phyloP scores from a whole-genome alignment of 2,888 invertebrate species.

The Agrilus cyanescens region DNA sequence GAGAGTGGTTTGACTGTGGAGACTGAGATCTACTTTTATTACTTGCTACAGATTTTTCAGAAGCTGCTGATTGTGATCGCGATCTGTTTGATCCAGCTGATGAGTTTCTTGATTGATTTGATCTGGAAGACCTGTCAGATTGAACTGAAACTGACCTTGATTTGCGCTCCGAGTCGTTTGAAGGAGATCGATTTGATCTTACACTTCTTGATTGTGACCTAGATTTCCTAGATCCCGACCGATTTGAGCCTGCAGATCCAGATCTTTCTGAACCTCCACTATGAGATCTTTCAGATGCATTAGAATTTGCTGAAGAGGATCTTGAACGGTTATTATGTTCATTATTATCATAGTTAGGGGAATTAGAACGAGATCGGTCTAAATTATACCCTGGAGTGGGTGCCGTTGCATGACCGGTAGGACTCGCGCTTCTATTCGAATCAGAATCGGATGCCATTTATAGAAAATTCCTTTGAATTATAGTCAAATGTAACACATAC shows the following conservation, averaged over 20 bases:
- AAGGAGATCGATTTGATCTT: conserved; percentile 8
- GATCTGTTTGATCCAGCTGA: too few relatives aligned
- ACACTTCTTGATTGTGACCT: conserved; percentile 9
- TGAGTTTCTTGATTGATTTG: conserved; percentile 1
- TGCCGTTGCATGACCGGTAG: conserved; percentile 31
- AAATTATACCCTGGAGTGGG: conserved; percentile 33
- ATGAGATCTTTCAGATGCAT: conserved; percentile 18
- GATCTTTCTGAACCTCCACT: conserved; percentile 13
- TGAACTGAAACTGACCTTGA: conserved; percentile 12
- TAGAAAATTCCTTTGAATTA: neutral
- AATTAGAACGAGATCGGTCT: conserved; percentile 28
- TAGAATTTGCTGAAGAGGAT: conserved; percentile 25
- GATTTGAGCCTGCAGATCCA: conserved; percentile 8
- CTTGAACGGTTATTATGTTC: conserved; percentile 19
- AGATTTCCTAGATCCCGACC: conserved; percentile 12
- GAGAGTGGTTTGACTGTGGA: conserved; percentile 3
- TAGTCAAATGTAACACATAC: neutral
- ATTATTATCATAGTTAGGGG: conserved; percentile 22
- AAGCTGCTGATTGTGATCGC: conserved; percentile 11
- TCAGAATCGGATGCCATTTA: conserved; percentile 35
- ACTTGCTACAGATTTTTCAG: conserved; percentile 4
- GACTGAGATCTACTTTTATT: conserved; percentile 6
- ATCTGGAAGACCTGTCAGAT: conserved; percentile 12
- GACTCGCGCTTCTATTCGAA: conserved; percentile 34
- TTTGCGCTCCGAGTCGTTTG: conserved; percentile 2